Conservation (phyloP, 1,140 invertebrate species). For the Heliconius eleuchia region DNA sequence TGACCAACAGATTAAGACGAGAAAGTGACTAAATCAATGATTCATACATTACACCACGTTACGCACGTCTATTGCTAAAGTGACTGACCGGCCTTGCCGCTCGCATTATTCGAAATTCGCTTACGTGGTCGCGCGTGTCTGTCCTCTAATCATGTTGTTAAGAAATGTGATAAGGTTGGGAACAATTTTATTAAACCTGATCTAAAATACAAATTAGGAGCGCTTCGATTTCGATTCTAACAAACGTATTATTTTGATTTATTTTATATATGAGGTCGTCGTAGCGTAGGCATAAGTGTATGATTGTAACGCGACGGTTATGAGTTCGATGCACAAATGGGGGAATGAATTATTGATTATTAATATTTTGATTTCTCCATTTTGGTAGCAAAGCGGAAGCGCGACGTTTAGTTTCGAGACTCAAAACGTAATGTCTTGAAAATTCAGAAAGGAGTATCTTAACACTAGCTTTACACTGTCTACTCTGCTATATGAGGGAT, state of each 20-base stretch:
- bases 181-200: background rate
- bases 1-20: conserved; percentile 32
- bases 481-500: too few relatives aligned
- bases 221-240: background rate
- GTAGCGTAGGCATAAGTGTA: too few relatives aligned
- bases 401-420: too few relatives aligned
- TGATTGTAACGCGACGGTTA: too few relatives aligned
- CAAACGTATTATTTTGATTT: background rate
- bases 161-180: conserved; percentile 13
- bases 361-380: too few relatives aligned
- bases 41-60: conserved; percentile 55
- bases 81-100: conserved; percentile 58
- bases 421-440: too few relatives aligned
- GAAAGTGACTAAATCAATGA: conserved; percentile 53
- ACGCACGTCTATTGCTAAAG: conserved; percentile 49
- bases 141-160: conserved; percentile 16
- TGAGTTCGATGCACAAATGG: too few relatives aligned
- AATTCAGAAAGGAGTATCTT: too few relatives aligned
- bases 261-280: background rate
- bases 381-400: too few relatives aligned
- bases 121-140: conserved; percentile 18
- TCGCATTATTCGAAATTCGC: conserved; percentile 37
- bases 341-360: too few relatives aligned
- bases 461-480: too few relatives aligned
- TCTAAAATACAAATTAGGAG: background rate